Evolutionary conservation across 1,140 invertebrate genomes (phyloP).

Genomic region (Goniozus legneri): DNA sequence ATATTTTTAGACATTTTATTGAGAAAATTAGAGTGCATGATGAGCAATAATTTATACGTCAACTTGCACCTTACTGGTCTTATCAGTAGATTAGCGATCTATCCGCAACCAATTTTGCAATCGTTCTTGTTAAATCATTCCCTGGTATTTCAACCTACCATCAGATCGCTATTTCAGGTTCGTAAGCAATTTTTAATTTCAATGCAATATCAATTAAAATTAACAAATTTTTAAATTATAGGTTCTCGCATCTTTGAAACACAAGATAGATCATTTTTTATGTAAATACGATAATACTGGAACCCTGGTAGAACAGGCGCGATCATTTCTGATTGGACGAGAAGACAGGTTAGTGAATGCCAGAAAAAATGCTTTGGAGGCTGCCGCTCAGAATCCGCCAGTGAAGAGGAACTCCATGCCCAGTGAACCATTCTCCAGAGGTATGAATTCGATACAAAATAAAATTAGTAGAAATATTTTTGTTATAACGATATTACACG

Average conservation of each 20-base stretch:
- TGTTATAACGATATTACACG: no score
- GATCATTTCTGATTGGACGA: slow-evolving; percentile 70
- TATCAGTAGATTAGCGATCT: slow-evolving; percentile 79
- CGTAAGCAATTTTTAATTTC: slow-evolving; percentile 26
- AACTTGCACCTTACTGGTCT: slow-evolving; percentile 88
- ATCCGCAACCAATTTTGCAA: slow-evolving; percentile 82
- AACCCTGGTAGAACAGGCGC: slow-evolving; percentile 69
- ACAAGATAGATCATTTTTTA: slow-evolving; percentile 78
- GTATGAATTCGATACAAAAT: no score
- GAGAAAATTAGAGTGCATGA: slow-evolving; percentile 78
- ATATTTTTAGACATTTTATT: slow-evolving; percentile 80
- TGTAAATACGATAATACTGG: slow-evolving; percentile 67
- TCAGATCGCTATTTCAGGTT: slow-evolving; percentile 88
- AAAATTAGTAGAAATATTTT: no score
- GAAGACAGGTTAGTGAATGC: slow-evolving; percentile 71
- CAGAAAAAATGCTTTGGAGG: slow-evolving; percentile 61
- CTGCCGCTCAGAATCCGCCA: slow-evolving; percentile 30
- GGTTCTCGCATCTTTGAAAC: slow-evolving; percentile 80
- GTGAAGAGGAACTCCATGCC: slow-evolving; percentile 32
- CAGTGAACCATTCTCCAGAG: slow-evolving; percentile 48
- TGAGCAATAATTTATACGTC: slow-evolving; percentile 79
- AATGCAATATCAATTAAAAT: slow-evolving; percentile 8
- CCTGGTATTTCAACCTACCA: slow-evolving; percentile 83
- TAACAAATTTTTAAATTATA: slow-evolving; percentile 45
- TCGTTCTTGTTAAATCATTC: slow-evolving; percentile 85